Evolutionary conservation across 2,797 vertebrate species (phyloP).

Genomic region (Setipinna tenuifilis): DNA sequence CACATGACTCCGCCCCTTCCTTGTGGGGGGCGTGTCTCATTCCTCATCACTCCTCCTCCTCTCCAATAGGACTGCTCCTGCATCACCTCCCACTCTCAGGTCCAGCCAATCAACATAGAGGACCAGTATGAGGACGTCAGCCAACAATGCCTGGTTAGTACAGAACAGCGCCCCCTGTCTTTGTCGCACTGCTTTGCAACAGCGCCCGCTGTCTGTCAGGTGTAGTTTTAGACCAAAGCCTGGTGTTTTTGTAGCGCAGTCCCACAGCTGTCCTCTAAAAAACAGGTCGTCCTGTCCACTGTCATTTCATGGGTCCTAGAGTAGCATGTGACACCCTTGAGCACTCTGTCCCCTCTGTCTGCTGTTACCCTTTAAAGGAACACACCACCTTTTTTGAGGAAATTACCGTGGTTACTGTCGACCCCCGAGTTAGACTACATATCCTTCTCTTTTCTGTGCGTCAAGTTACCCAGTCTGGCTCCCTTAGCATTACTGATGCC

Average conservation of each 20-base stretch:
- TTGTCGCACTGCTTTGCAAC: constrained; percentile 9
- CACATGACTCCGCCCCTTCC: constrained; percentile 30
- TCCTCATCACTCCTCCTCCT: constrained; percentile 58
- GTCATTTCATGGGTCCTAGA: background rate
- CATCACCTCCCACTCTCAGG: constrained; percentile 90
- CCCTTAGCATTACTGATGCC: too few relatives aligned
- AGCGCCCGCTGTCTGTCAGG: background rate
- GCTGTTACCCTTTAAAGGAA: background rate
- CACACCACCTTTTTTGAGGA: too few relatives aligned
- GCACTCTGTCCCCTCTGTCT: background rate
- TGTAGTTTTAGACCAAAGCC: background rate
- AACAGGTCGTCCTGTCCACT: background rate
- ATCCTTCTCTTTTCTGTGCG: too few relatives aligned
- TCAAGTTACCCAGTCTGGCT: too few relatives aligned
- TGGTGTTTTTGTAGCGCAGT: background rate
- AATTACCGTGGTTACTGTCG: too few relatives aligned
- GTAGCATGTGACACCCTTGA: background rate
- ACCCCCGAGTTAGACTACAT: too few relatives aligned
- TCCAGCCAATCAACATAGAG: constrained; percentile 89
- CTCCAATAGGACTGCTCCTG: constrained; percentile 92
- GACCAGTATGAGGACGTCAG: constrained; percentile 85
- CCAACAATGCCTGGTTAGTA: constrained; percentile 88
- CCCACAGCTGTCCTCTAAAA: background rate
- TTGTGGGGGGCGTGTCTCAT: constrained; percentile 64
- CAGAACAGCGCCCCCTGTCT: constrained; percentile 20